Conservation (phyloP, 2,113 vertebrate genomes). For the Misgurnus mizolepis region DNA sequence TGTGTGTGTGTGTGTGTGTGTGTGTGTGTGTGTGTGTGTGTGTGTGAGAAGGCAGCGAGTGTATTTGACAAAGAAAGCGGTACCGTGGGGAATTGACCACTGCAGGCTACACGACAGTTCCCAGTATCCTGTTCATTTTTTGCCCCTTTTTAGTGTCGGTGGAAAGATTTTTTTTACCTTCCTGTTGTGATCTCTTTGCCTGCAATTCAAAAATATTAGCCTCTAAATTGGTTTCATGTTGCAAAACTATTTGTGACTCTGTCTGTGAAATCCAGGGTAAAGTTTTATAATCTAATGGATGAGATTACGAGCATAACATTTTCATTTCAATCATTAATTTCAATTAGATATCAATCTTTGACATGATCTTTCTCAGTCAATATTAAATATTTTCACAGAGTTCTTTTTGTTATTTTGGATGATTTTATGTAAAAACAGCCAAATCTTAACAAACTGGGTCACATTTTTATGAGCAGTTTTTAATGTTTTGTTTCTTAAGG, state of each 20-base stretch:
- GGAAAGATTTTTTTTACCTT: conserved; percentile 14
- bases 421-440: too few species aligned
- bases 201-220: background rate
- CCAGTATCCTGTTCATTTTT: conserved; percentile 32
- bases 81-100: conserved; percentile 39
- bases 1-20: conserved; percentile 15
- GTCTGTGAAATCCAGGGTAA: too few species aligned
- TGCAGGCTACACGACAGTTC: conserved; percentile 38
- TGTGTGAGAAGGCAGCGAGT: conserved; percentile 11
- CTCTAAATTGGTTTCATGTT: background rate
- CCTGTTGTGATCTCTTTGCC: background rate
- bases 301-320: too few species aligned
- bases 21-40: conserved; percentile 8
- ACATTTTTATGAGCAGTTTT: too few species aligned
- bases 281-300: too few species aligned
- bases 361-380: too few species aligned
- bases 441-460: too few species aligned
- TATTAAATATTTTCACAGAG: too few species aligned
- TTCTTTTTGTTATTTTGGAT: too few species aligned
- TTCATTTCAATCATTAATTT: too few species aligned
- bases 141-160: conserved; percentile 18
- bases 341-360: too few species aligned
- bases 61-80: conserved; percentile 45
- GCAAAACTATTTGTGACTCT: background rate
- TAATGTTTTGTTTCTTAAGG: too few species aligned